Evolutionary conservation across 1,140 invertebrate species (phyloP).

Genomic region (Drosophila nigromelanica): DNA sequence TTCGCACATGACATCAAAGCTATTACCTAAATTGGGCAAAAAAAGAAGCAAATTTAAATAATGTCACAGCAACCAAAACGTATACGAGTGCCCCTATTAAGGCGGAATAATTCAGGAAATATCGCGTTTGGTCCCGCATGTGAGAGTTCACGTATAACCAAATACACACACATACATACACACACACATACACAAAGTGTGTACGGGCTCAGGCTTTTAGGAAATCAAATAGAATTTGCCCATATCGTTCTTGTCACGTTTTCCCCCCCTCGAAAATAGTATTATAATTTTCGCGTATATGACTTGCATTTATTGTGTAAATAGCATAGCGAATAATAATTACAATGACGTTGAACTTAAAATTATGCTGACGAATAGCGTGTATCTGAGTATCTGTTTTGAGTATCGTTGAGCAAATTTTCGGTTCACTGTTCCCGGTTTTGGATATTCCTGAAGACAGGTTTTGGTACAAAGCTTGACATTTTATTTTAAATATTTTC

Average conservation of each 20-base stretch:
- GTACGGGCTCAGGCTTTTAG: conserved; percentile 6
- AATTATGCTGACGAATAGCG: conserved; percentile 1
- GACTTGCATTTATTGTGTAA: conserved; percentile 1
- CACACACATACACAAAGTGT: background rate
- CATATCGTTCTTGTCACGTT: background rate
- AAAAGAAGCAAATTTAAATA: conserved; percentile 5
- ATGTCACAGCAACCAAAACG: background rate
- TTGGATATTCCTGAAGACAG: too few relatives aligned
- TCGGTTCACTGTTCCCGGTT: too few relatives aligned
- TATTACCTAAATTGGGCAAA: conserved; percentile 13
- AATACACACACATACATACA: conserved; percentile 1
- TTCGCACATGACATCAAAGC: conserved; percentile 15
- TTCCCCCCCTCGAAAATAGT: too few relatives aligned
- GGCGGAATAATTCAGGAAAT: conserved; percentile 5
- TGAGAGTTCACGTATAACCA: background rate
- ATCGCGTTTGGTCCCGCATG: background rate
- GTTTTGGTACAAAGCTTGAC: too few relatives aligned
- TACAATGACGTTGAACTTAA: conserved; percentile 2
- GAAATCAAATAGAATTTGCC: conserved; percentile 19
- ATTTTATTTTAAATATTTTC: too few relatives aligned
- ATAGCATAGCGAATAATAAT: conserved; percentile 7
- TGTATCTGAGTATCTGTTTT: too few relatives aligned
- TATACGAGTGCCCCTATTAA: conserved; percentile 4
- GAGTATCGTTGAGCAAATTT: background rate
- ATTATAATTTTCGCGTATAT: conserved; percentile 1